phyloP scores from a whole-genome alignment of 2,797 vertebrate genomes.

The Xenopus petersii region DNA sequence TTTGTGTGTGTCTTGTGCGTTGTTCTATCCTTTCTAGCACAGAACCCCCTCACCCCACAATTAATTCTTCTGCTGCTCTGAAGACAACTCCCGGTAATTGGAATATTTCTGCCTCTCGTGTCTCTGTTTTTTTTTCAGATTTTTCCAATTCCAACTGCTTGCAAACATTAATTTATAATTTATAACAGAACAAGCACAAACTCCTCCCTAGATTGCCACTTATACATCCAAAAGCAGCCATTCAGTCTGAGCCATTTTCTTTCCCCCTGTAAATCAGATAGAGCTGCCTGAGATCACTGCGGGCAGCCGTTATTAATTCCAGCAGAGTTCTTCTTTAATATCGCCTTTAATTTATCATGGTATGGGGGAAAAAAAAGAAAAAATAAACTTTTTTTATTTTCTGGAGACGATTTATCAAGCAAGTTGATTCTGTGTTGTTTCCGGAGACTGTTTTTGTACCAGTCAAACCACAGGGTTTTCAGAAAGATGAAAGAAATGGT shows the following conservation, averaged over 20 bases:
- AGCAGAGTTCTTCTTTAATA: neutral
- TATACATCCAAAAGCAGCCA: constrained; percentile 7
- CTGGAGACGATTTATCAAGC: neutral
- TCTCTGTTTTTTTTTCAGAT: constrained; percentile 11
- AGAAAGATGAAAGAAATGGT: neutral
- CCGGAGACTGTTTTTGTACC: neutral
- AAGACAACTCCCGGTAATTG: constrained; percentile 24
- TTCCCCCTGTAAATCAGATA: constrained; percentile 22
- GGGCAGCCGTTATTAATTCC: constrained; percentile 14
- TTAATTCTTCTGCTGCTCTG: constrained; percentile 16
- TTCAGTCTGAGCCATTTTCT: constrained; percentile 25
- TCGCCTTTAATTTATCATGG: constrained; percentile 22
- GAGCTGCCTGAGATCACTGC: constrained; percentile 10
- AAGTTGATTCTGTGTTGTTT: neutral
- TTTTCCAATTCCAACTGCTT: constrained; percentile 26
- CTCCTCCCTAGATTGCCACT: constrained; percentile 24
- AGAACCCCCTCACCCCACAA: constrained; percentile 10
- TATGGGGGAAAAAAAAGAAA: neutral
- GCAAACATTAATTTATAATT: constrained; percentile 42
- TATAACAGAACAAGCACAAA: constrained; percentile 16
- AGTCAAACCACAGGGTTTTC: neutral
- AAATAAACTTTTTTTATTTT: neutral
- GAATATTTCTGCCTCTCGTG: constrained; percentile 18
- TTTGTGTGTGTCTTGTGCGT: neutral
- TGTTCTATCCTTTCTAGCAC: neutral